Evolutionary conservation across 2,113 vertebrate species (phyloP).

Genomic region (Hypomesus transpacificus): DNA sequence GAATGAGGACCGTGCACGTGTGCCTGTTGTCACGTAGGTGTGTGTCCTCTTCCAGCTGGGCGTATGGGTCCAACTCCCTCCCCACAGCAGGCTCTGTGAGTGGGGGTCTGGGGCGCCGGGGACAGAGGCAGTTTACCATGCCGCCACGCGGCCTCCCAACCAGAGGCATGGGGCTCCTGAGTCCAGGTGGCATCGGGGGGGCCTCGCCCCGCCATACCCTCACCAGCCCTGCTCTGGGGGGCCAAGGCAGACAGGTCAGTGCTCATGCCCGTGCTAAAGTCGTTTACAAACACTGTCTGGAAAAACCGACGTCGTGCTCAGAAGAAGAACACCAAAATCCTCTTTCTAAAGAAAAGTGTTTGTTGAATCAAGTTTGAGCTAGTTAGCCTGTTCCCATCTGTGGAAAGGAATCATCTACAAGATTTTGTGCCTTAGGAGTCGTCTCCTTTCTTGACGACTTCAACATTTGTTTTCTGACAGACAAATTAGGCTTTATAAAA

Average conservation of each 20-base stretch:
- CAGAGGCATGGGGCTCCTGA: slow-evolving; percentile 79
- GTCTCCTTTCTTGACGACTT: not conserved
- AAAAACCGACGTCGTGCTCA: not conserved
- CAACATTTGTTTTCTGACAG: slow-evolving; percentile 16
- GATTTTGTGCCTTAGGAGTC: not conserved
- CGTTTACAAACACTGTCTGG: not conserved
- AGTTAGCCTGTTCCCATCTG: not conserved
- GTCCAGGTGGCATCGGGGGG: slow-evolving; percentile 78
- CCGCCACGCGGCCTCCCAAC: slow-evolving; percentile 81
- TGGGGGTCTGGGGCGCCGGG: slow-evolving; percentile 79
- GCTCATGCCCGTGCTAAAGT: not conserved
- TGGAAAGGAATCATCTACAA: not conserved
- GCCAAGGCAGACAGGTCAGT: slow-evolving; percentile 87
- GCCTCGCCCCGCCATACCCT: slow-evolving; percentile 86
- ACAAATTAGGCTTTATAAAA: slow-evolving; percentile 1
- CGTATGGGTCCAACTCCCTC: slow-evolving; percentile 90
- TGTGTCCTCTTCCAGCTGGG: slow-evolving; percentile 71
- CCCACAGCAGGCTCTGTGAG: slow-evolving; percentile 97
- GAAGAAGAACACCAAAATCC: too few species aligned
- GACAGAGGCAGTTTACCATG: slow-evolving; percentile 85
- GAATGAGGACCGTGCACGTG: not conserved
- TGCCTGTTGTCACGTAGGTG: not conserved
- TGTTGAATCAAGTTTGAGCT: not conserved
- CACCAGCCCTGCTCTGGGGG: slow-evolving; percentile 75
- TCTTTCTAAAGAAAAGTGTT: not conserved